Evolutionary conservation across 1,140 invertebrate genomes (phyloP).

Genomic region (Trachelipus rathkii): DNA sequence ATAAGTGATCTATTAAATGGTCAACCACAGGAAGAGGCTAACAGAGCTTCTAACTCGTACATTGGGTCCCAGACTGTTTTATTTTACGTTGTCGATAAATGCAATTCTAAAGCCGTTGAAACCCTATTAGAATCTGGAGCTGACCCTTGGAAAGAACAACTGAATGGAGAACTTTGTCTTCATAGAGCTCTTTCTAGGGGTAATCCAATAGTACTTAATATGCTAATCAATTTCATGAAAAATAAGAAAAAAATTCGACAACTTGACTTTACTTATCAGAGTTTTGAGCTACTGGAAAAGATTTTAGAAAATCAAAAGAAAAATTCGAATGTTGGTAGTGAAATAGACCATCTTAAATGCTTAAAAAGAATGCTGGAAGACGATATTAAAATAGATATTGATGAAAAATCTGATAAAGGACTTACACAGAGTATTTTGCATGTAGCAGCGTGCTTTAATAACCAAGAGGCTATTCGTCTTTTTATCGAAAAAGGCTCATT

Average conservation of each 20-base stretch:
- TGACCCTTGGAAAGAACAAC: slow-evolving; percentile 29
- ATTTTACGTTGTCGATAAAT: slow-evolving; percentile 29
- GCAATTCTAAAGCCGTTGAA: slow-evolving; percentile 23
- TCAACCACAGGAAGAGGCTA: slow-evolving; percentile 21
- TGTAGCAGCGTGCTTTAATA: slow-evolving; percentile 35
- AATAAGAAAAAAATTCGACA: background rate
- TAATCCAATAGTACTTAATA: slow-evolving; percentile 27
- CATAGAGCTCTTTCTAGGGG: slow-evolving; percentile 37
- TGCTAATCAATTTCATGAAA: slow-evolving; percentile 36
- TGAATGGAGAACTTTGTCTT: slow-evolving; percentile 32
- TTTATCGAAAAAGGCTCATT: slow-evolving; percentile 34
- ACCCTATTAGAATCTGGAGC: slow-evolving; percentile 31
- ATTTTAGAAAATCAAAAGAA: slow-evolving; percentile 28
- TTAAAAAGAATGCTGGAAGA: slow-evolving; percentile 27
- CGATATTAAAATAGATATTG: slow-evolving; percentile 33
- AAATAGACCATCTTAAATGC: slow-evolving; percentile 29
- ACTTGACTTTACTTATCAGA: slow-evolving; percentile 32
- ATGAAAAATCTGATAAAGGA: slow-evolving; percentile 17
- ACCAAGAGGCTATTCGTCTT: slow-evolving; percentile 38
- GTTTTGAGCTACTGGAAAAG: slow-evolving; percentile 31
- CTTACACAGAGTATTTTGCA: slow-evolving; percentile 27
- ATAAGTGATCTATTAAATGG: slow-evolving; percentile 25
- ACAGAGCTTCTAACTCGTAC: slow-evolving; percentile 25
- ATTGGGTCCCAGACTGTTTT: slow-evolving; percentile 35
- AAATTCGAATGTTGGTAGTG: background rate